A percentile compares a stretch with the other conserved stretches of the same genome.
These are phyloP conservation scores for Vireo altiloquus DNA, from an alignment of 2,113 vertebrate genomes.

Conservation along the genomic window DNA sequence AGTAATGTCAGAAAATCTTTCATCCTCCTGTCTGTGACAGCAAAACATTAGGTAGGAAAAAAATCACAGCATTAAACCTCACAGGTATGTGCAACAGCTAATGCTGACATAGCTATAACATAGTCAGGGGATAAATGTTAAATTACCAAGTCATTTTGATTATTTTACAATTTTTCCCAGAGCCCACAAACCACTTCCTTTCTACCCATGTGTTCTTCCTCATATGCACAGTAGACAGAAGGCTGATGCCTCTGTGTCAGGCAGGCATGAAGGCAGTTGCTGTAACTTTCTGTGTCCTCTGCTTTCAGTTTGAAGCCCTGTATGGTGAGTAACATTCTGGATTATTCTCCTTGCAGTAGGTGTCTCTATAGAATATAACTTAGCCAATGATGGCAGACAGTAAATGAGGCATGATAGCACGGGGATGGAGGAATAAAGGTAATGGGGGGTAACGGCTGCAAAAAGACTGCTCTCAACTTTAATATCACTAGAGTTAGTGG, in stretches of 20 bases:
- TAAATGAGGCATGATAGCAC: neutral
- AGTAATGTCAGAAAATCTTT: neutral
- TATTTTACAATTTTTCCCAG: neutral
- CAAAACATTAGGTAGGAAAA: neutral
- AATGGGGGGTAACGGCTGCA: neutral
- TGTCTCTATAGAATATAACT: neutral
- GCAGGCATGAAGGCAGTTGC: conserved; percentile 68
- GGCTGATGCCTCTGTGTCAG: neutral
- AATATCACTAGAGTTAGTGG: neutral
- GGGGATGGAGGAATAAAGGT: neutral
- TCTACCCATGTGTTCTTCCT: neutral
- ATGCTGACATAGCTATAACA: conserved; percentile 30
- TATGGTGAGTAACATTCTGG: conserved; percentile 63
- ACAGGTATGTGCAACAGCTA: neutral
- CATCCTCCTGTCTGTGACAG: neutral
- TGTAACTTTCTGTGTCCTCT: conserved; percentile 58
- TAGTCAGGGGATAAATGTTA: neutral
- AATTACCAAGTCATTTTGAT: neutral
- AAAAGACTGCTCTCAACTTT: neutral
- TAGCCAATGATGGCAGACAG: neutral
- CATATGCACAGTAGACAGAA: neutral
- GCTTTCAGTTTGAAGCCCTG: conserved; percentile 54
- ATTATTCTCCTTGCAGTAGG: conserved; percentile 1
- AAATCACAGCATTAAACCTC: neutral
- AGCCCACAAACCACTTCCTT: conserved; percentile 73